Percentiles rank a stretch among this genome's conserved stretches.
Conservation (phyloP, 2,888 invertebrate genomes). For the Chrysotoxum bicinctum region DNA sequence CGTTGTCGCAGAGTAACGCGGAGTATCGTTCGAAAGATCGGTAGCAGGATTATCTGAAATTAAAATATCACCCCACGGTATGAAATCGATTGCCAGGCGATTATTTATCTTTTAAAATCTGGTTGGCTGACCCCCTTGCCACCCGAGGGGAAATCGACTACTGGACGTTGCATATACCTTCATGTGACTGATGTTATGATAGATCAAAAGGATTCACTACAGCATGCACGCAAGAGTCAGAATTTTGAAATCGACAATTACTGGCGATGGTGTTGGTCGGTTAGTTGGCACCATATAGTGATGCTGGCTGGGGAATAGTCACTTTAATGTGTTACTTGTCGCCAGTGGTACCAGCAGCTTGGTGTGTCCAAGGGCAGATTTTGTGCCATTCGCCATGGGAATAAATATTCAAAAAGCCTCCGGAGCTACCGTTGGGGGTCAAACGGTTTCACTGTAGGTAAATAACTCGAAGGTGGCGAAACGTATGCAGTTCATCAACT, state of each 20-base stretch:
- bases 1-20: conserved; percentile 21
- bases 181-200: conserved; percentile 66
- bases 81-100: conserved; percentile 68
- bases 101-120: conserved; percentile 67
- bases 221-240: conserved; percentile 20
- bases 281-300: neutral
- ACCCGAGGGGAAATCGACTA: neutral
- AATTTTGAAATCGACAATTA: conserved; percentile 9
- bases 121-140: conserved; percentile 35
- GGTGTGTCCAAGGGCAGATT: conserved; percentile 21
- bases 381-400: neutral
- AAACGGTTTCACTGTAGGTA: neutral
- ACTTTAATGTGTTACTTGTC: conserved; percentile 38
- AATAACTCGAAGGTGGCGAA: conserved; percentile 25
- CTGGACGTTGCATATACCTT: neutral
- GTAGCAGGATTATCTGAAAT: conserved; percentile 67
- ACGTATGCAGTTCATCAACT: conserved; percentile 42
- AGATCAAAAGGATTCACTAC: conserved; percentile 59
- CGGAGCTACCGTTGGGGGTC: conserved; percentile 16
- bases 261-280: neutral
- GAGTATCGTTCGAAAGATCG: conserved; percentile 52
- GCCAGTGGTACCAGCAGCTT: neutral
- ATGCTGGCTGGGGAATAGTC: conserved; percentile 15
- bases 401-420: conserved; percentile 6
- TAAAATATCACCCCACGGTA: conserved; percentile 64